Evolutionary conservation across 2,888 invertebrate genomes (phyloP), one percentile per base, ranked within the genome.

Genomic region (Phortica magna): DNA sequence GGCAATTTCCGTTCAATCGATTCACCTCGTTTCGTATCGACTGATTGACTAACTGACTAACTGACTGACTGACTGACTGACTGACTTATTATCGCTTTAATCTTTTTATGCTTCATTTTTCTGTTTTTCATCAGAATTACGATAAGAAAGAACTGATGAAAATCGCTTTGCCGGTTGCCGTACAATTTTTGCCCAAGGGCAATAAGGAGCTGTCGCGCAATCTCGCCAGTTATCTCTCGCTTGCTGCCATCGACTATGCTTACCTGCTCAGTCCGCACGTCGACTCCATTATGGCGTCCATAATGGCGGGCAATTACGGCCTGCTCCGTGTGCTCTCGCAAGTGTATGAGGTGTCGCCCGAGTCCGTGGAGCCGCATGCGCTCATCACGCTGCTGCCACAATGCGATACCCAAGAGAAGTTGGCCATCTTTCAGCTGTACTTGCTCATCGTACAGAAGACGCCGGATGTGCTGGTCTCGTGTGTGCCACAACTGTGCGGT

Each of bases 231-330:
- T 98, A 98, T 91, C 93, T 98, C 73, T 98, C 98, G 0, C 93
- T 98, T 82, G 98, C 98, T 14, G 98, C 98, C 74, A 97, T 97
- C 78, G 97, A 98, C 89, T 97, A 98, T 92, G 96, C 97, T 3
- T 95, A 95, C 79, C 92, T 98, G 80, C 93, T 98, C 59, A 96
- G 97, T 83, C 95, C 96, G 12, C 97, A 98, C 91, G 96, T 98
- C 74, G 96, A 97, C 83, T 96, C 96, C 7, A 97, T 98, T 76
- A 96, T 98, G 93, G 96, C 96, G 90, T 97, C 97, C 80, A 96
- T 98, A 79, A 95, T 98, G 90, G 95, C 96, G 88, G 97, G 97
- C 74, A 98, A 98, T 92, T 97, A 96, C 91, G 95, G 96, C 0
- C 93, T 98, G 31, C 95, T 97, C 80, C 94, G 97, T 72, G 97